phyloP scores from a whole-genome alignment of 2,113 vertebrate genomes.

The Thymallus thymallus region DNA sequence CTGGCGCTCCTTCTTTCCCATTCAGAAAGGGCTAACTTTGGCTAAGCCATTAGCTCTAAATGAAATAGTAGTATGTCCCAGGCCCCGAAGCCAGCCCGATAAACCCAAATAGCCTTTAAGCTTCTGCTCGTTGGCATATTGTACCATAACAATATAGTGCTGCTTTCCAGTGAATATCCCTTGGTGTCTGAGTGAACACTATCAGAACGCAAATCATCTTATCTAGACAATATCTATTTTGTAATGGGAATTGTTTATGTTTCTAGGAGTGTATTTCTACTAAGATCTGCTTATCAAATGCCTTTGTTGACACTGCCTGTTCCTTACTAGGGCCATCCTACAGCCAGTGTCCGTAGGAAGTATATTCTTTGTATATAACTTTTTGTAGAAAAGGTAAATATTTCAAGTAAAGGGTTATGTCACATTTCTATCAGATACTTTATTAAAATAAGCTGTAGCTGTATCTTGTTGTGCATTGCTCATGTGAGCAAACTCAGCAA shows the following conservation, averaged over 20 bases:
- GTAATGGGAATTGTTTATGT: not conserved
- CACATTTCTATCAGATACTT: too few relatives aligned
- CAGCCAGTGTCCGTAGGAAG: too few relatives aligned
- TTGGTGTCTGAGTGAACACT: not conserved
- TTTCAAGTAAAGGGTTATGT: too few relatives aligned
- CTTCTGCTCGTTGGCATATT: conserved; percentile 10
- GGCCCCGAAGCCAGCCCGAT: conserved; percentile 64
- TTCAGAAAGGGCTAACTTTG: conserved; percentile 65
- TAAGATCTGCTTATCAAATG: not conserved
- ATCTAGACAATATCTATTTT: not conserved
- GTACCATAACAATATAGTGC: conserved; percentile 23
- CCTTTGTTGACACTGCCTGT: too few relatives aligned
- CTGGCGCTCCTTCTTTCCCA: conserved; percentile 66
- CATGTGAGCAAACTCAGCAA: too few relatives aligned
- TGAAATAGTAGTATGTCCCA: too few relatives aligned
- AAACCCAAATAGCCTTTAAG: conserved; percentile 38
- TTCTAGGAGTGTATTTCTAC: not conserved
- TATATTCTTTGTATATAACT: too few relatives aligned
- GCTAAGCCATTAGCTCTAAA: conserved; percentile 38
- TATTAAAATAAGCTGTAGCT: too few relatives aligned
- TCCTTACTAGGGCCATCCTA: too few relatives aligned
- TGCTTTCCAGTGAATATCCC: conserved; percentile 10
- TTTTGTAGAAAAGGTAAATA: too few relatives aligned
- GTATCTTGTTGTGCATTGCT: fast-evolving
- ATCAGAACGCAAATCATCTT: not conserved